Conservation (phyloP, 1,140 invertebrate species). For the Brachionus sp. region DNA sequence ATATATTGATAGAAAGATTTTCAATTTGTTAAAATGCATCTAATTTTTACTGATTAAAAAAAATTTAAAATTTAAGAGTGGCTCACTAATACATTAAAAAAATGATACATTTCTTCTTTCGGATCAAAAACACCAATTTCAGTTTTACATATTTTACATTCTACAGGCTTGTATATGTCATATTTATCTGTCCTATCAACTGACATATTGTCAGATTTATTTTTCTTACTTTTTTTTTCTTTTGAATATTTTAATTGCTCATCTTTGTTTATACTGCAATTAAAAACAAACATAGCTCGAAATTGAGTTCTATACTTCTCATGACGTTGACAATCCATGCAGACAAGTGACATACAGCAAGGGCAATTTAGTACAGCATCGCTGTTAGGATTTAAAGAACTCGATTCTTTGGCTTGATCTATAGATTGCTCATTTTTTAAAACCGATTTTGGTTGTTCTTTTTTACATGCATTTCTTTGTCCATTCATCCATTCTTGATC, state of each 20-base stretch:
- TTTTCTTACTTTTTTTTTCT: constrained; percentile 50
- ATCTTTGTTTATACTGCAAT: constrained; percentile 63
- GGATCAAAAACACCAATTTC: constrained; percentile 65
- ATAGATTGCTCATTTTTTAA: neutral
- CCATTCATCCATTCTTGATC: constrained; percentile 43
- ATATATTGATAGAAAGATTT: too few species aligned
- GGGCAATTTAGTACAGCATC: constrained; percentile 68
- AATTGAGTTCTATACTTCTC: constrained; percentile 64
- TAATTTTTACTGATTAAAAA: neutral
- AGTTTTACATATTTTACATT: constrained; percentile 64
- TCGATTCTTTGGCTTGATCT: neutral
- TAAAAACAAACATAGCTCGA: constrained; percentile 68
- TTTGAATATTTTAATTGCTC: constrained; percentile 46
- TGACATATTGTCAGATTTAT: constrained; percentile 42
- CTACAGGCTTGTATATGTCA: constrained; percentile 64
- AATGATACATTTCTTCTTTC: constrained; percentile 67
- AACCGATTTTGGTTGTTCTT: neutral
- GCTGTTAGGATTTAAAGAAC: neutral
- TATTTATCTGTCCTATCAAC: neutral
- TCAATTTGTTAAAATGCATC: too few species aligned
- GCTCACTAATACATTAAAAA: constrained; percentile 67
- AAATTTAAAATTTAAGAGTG: constrained; percentile 49
- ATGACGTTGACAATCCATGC: constrained; percentile 67
- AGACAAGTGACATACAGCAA: constrained; percentile 65
- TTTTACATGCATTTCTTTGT: neutral